phyloP scores from a whole-genome alignment of 1,140 invertebrate genomes.

The Diuraphis noxia region DNA sequence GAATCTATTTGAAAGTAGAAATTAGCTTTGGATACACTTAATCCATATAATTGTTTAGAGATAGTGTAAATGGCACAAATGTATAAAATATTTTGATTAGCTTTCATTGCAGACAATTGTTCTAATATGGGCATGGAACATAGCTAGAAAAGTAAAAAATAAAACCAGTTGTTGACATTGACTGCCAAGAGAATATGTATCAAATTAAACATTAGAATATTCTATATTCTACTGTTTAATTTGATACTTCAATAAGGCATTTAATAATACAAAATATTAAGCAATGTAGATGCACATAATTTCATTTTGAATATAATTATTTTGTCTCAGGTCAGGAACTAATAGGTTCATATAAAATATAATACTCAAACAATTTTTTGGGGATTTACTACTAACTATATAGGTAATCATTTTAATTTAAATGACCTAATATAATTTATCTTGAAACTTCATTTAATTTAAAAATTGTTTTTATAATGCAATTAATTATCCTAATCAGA shows the following conservation, averaged over 20 bases:
- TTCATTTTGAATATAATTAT: not conserved
- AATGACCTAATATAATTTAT: not conserved
- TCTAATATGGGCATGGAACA: not conserved
- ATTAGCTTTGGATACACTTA: not conserved
- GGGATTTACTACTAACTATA: not conserved
- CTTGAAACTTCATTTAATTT: not conserved
- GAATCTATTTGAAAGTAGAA: not conserved
- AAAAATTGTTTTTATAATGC: not conserved
- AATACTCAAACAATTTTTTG: not conserved
- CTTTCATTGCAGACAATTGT: conserved; percentile 4
- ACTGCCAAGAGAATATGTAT: not conserved
- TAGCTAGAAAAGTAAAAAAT: conserved; percentile 25
- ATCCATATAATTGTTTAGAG: not conserved
- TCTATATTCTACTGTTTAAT: not conserved
- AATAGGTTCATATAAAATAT: not conserved
- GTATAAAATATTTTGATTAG: conserved; percentile 15
- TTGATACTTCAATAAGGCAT: not conserved
- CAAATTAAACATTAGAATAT: not conserved
- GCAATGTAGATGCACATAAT: not conserved
- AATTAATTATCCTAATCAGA: not conserved
- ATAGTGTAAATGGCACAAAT: not conserved
- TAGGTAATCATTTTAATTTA: not conserved
- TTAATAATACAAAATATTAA: not conserved
- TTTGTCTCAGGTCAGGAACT: not conserved
- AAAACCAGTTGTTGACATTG: conserved; percentile 26